Percentiles rank a stretch among this genome's conserved stretches.
Evolutionary conservation across 2,888 invertebrate species (phyloP).

Genomic region (Nomada fabriciana): DNA sequence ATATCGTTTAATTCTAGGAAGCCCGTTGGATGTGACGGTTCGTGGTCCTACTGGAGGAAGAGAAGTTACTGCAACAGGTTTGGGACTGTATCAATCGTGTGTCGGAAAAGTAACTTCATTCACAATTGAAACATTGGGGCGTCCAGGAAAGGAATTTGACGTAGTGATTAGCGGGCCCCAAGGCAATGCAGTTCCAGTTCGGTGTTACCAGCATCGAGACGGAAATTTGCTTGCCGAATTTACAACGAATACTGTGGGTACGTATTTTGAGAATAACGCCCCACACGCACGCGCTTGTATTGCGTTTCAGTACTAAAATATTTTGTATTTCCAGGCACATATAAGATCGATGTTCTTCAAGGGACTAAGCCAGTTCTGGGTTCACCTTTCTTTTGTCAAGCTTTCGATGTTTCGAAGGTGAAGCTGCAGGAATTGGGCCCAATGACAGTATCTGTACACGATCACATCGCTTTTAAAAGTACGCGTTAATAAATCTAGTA

Average conservation of each 20-base stretch:
- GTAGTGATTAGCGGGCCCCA: slow-evolving; percentile 94
- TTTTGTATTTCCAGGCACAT: slow-evolving; percentile 76
- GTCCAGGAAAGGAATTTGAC: slow-evolving; percentile 95
- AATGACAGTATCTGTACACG: slow-evolving; percentile 92
- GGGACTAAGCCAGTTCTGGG: slow-evolving; percentile 95
- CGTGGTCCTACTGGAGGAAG: slow-evolving; percentile 89
- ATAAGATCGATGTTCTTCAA: slow-evolving; percentile 92
- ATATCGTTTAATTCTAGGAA: slow-evolving; percentile 80
- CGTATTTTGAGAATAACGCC: slow-evolving; percentile 54
- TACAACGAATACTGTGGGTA: slow-evolving; percentile 91
- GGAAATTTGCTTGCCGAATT: slow-evolving; percentile 98
- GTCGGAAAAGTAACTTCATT: slow-evolving; percentile 93
- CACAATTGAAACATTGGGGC: slow-evolving; percentile 94
- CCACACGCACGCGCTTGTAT: background rate
- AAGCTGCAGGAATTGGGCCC: slow-evolving; percentile 91
- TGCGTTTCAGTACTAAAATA: background rate
- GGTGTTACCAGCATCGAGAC: slow-evolving; percentile 98
- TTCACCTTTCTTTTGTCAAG: slow-evolving; percentile 97
- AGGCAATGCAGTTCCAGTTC: slow-evolving; percentile 92
- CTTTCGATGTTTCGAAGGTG: slow-evolving; percentile 94
- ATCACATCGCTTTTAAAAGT: slow-evolving; percentile 93
- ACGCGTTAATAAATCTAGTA: slow-evolving; percentile 76
- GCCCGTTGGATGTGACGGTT: slow-evolving; percentile 87
- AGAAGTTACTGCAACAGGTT: slow-evolving; percentile 91
- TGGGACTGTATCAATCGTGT: slow-evolving; percentile 94